phyloP scores from a whole-genome alignment of 2,888 invertebrate genomes.

The Vanessa cardui region DNA sequence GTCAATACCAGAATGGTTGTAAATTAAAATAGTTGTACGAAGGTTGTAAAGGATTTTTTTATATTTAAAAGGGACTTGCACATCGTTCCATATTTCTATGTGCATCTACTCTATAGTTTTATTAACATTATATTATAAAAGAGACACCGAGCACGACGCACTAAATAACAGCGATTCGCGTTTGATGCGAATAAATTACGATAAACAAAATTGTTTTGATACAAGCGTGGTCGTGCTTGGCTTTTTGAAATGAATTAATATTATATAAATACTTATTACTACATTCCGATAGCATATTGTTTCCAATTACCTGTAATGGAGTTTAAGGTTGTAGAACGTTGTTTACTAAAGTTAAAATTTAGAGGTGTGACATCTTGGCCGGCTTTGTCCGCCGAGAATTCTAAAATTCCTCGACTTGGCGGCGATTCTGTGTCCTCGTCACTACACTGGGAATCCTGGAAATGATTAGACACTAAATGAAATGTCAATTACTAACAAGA shows the following conservation, averaged over 20 bases:
- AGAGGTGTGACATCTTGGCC: conserved; percentile 94
- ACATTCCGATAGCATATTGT: conserved; percentile 42
- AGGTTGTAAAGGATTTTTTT: conserved; percentile 47
- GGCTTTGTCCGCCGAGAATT: conserved; percentile 93
- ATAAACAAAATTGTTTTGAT: background rate
- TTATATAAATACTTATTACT: conserved; percentile 34
- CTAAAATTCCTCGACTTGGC: conserved; percentile 88
- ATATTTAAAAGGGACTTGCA: conserved; percentile 61
- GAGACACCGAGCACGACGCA: conserved; percentile 50
- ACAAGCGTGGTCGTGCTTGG: conserved; percentile 24
- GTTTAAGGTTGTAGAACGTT: conserved; percentile 87
- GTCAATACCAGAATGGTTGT: conserved; percentile 26
- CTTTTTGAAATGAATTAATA: conserved; percentile 21
- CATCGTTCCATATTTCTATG: conserved; percentile 64
- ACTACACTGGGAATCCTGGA: conserved; percentile 77
- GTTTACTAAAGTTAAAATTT: conserved; percentile 89
- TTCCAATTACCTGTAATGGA: conserved; percentile 86
- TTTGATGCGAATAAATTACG: background rate
- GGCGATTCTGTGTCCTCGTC: conserved; percentile 79
- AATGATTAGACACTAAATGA: conserved; percentile 13
- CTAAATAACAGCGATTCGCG: background rate
- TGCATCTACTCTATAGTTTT: conserved; percentile 67
- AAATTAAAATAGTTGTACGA: conserved; percentile 39
- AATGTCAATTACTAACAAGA: conserved; percentile 11
- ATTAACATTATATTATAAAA: conserved; percentile 40